phyloP scores from a whole-genome alignment of 2,113 vertebrate species.

The Albula goreensis region DNA sequence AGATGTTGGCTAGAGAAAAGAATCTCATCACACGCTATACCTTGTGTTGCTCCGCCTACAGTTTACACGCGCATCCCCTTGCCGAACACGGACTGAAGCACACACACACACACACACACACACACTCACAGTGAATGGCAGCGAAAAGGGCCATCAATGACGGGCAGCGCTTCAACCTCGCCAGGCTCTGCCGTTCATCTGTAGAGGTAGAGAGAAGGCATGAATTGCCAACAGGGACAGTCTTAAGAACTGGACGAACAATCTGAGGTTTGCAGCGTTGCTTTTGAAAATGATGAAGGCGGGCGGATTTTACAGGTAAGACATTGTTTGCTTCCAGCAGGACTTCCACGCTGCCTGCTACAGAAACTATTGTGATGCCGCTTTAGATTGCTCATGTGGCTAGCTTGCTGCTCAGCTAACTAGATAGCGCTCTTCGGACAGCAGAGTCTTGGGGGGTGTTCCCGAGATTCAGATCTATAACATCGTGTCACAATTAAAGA shows the following conservation, averaged over 20 bases:
- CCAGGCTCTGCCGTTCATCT: not conserved
- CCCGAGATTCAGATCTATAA: not conserved
- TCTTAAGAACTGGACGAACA: not conserved
- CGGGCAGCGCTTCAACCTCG: not conserved
- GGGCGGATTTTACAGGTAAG: not conserved
- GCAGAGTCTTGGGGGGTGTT: not conserved
- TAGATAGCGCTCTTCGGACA: not conserved
- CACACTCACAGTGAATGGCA: not conserved
- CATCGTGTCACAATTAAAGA: too few species aligned
- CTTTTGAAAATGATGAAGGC: not conserved
- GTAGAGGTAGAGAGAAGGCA: not conserved
- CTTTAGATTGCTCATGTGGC: not conserved
- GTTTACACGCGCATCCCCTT: not conserved
- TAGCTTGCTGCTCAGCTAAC: not conserved
- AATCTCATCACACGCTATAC: not conserved
- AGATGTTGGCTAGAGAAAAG: not conserved
- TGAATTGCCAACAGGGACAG: not conserved
- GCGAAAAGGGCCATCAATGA: slow-evolving; percentile 4
- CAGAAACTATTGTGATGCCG: not conserved
- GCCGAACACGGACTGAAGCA: not conserved
- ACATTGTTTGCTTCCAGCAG: not conserved
- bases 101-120: not conserved
- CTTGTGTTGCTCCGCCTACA: not conserved
- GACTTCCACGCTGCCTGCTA: not conserved
- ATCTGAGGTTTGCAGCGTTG: not conserved